These are phyloP conservation scores for Spisula solida DNA, from an alignment of 2,888 invertebrate species.

Conservation along the genomic window DNA sequence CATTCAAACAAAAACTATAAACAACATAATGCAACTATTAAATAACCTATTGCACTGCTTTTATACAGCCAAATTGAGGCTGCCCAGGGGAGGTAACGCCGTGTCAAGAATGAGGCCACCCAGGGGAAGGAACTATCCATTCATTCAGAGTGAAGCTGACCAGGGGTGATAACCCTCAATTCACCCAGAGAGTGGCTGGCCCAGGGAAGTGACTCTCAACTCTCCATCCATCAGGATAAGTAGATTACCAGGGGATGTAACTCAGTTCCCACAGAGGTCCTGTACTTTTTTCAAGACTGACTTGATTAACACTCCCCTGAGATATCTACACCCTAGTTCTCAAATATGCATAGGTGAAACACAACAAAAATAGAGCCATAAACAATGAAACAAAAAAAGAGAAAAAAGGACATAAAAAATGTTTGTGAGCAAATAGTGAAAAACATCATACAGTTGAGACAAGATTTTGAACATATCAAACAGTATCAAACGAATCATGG, in stretches of 20 bases:
- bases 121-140: no score
- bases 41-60: constrained; percentile 50
- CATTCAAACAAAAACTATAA: neutral
- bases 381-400: neutral
- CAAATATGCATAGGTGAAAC: neutral
- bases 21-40: constrained; percentile 6
- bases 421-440: neutral
- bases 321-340: neutral
- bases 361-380: neutral
- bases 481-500: neutral
- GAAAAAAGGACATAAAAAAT: neutral
- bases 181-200: no score
- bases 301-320: constrained; percentile 39
- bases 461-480: neutral
- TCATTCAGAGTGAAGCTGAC: no score
- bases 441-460: neutral
- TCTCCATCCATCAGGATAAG: constrained; percentile 33
- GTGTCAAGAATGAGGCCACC: no score
- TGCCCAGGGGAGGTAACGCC: constrained; percentile 41
- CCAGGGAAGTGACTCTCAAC: no score
- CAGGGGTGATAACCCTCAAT: no score
- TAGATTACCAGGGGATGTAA: constrained; percentile 44
- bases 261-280: constrained; percentile 17
- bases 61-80: constrained; percentile 45
- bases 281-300: neutral